Conservation (phyloP, 1,140 invertebrate species). For the Papilio dardanus region DNA sequence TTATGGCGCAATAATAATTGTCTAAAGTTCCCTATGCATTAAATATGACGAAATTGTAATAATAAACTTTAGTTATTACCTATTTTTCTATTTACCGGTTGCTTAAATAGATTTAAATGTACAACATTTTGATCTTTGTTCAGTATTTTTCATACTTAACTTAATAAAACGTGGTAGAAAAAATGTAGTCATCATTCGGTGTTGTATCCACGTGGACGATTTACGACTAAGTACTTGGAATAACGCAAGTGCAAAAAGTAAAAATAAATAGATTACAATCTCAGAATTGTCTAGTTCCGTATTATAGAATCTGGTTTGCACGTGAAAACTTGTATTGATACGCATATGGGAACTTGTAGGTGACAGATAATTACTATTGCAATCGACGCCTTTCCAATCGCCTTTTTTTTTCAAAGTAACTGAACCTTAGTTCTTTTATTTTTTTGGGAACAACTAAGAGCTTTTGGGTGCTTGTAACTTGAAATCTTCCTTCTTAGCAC, state of each 20-base stretch:
- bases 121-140: not conserved
- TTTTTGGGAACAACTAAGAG: slow-evolving; percentile 21
- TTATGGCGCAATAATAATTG: slow-evolving; percentile 31
- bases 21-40: slow-evolving; percentile 25
- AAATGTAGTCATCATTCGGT: too few relatives aligned
- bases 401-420: slow-evolving; percentile 36
- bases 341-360: slow-evolving; percentile 36
- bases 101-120: too few relatives aligned
- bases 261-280: slow-evolving; percentile 20
- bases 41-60: not conserved
- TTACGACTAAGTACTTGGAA: not conserved
- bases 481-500: slow-evolving; percentile 29
- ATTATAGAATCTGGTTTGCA: slow-evolving; percentile 22
- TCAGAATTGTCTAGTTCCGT: slow-evolving; percentile 26
- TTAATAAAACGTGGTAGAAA: not conserved
- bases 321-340: slow-evolving; percentile 36
- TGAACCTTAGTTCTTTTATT: slow-evolving; percentile 27
- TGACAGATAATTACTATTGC: slow-evolving; percentile 40
- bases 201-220: not conserved
- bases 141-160: not conserved
- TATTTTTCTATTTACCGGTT: not conserved
- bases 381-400: slow-evolving; percentile 37
- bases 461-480: slow-evolving; percentile 36
- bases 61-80: not conserved
- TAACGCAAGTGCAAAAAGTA: slow-evolving; percentile 12